A percentile compares a stretch with the other conserved stretches of the same genome.
Conservation (phyloP, 2,797 vertebrate genomes). For the Champsocephalus gunnari region DNA sequence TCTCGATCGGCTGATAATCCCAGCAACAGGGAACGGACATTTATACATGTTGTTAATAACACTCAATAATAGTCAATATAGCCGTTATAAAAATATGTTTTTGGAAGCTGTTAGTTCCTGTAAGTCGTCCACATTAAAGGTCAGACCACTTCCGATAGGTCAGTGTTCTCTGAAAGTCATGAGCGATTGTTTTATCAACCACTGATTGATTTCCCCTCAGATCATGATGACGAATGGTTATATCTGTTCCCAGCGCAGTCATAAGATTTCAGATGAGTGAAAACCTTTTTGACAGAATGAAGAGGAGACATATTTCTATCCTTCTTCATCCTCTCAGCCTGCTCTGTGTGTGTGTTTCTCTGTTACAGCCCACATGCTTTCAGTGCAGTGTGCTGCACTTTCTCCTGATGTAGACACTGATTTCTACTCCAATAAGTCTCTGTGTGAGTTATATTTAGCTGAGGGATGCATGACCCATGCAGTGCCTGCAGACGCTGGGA, state of each 20-base stretch:
- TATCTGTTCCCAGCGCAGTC: slow-evolving; percentile 25
- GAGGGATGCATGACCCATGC: slow-evolving; percentile 42
- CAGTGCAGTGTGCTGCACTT: not conserved
- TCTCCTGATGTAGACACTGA: slow-evolving; percentile 35
- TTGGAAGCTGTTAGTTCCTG: not conserved
- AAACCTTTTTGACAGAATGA: slow-evolving; percentile 41
- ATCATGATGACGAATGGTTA: slow-evolving; percentile 34
- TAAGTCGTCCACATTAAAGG: not conserved
- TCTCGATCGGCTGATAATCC: too few relatives aligned
- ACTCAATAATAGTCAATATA: not conserved
- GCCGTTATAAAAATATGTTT: not conserved
- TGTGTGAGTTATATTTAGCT: slow-evolving; percentile 64
- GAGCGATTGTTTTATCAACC: slow-evolving; percentile 22
- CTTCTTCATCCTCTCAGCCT: not conserved
- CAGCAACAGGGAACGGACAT: too few relatives aligned
- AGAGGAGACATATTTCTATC: slow-evolving; percentile 3
- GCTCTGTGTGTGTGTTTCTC: not conserved
- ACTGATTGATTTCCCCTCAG: slow-evolving; percentile 41
- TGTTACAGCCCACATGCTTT: slow-evolving; percentile 22
- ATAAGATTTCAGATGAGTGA: slow-evolving; percentile 27
- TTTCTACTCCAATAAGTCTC: slow-evolving; percentile 39
- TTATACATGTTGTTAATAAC: not conserved
- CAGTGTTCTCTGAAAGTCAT: slow-evolving; percentile 2
- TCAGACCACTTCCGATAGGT: slow-evolving; percentile 1
- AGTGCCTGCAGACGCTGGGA: slow-evolving; percentile 36